Conservation (phyloP, 35 echinoderm and acorn worm genomes). For the Nesometra sesokonis region DNA sequence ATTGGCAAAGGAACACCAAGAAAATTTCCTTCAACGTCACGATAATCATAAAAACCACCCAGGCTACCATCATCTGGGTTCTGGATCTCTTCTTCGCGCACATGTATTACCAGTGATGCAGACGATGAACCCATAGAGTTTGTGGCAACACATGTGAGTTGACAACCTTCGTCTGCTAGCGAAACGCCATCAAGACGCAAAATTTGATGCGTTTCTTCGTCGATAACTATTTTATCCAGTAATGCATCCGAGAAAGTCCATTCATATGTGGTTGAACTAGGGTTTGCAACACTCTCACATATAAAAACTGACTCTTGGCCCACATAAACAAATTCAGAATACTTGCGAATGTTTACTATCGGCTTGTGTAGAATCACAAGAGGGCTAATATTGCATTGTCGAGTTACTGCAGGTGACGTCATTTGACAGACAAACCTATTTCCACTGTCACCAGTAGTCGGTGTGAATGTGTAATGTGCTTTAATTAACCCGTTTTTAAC, state of each 20-base stretch:
- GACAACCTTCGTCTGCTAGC: not conserved
- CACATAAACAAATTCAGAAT: not conserved
- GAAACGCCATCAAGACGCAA: not conserved
- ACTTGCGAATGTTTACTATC: not conserved
- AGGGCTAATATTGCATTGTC: not conserved
- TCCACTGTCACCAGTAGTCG: not conserved
- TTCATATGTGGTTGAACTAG: not conserved
- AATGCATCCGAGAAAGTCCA: not conserved
- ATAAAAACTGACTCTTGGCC: not conserved
- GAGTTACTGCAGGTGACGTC: not conserved
- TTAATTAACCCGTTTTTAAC: not conserved
- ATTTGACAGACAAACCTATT: not conserved
- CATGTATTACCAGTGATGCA: not conserved
- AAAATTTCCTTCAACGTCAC: not conserved
- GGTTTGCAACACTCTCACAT: not conserved
- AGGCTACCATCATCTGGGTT: not conserved
- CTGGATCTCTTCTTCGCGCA: not conserved
- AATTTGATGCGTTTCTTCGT: not conserved
- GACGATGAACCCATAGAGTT: not conserved
- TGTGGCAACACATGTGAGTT: not conserved
- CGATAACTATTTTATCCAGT: not conserved
- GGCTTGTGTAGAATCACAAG: not conserved
- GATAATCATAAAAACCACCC: not conserved
- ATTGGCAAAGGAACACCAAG: not conserved
- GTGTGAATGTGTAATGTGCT: not conserved